These are phyloP conservation scores for Uria lomvia DNA, from an alignment of 2,113 vertebrate species.

Conservation along the genomic window DNA sequence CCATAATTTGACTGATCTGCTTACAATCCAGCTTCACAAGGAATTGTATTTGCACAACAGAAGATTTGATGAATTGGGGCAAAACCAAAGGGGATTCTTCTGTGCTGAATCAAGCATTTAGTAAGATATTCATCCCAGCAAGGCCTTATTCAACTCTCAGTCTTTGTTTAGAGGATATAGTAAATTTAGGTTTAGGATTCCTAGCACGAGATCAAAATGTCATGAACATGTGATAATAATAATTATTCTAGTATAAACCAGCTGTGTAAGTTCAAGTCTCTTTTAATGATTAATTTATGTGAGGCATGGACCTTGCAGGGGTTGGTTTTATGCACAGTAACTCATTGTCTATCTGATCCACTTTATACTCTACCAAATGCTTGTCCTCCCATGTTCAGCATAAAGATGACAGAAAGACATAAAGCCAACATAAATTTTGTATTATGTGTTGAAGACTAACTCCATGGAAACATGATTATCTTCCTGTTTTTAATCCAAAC, in stretches of 20 bases:
- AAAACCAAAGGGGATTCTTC: background rate
- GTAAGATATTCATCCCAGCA: background rate
- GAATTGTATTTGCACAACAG: background rate
- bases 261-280: background rate
- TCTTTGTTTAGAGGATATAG: background rate
- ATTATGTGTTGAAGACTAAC: background rate
- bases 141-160: background rate
- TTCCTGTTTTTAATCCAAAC: background rate
- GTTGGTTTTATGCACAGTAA: background rate
- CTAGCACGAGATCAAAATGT: background rate
- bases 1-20: background rate
- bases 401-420: background rate
- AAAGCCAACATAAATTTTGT: background rate
- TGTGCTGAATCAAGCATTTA: background rate
- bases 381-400: background rate
- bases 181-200: conserved; percentile 10
- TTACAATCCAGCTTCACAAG: background rate
- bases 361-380: background rate
- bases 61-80: background rate
- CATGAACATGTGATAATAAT: background rate
- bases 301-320: background rate
- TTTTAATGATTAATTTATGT: background rate
- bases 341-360: background rate
- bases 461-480: background rate
- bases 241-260: background rate